phyloP scores from a whole-genome alignment of 2,797 vertebrate species.

The Sphenopsis melanotis region DNA sequence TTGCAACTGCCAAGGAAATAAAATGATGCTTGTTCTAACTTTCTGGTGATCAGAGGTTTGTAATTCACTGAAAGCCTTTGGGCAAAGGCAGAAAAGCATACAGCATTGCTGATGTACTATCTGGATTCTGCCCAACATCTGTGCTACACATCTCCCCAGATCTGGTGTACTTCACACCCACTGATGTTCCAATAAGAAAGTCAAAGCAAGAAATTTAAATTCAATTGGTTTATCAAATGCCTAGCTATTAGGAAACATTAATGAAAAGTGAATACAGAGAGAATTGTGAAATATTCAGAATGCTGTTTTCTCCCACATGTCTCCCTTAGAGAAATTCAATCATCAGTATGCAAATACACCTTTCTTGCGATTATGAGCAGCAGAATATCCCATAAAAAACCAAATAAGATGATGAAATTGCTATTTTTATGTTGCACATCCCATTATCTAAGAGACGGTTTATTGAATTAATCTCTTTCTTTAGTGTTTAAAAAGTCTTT shows the following conservation, averaged over 20 bases:
- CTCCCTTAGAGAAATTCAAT: constrained; percentile 17
- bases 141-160: background rate
- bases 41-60: background rate
- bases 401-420: background rate
- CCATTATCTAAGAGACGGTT: background rate
- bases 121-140: background rate
- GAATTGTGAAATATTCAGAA: background rate
- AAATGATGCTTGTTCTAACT: background rate
- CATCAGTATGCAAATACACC: constrained; percentile 4
- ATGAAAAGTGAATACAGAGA: background rate
- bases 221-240: rapidly evolving
- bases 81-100: background rate
- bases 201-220: background rate
- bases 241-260: background rate
- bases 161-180: background rate
- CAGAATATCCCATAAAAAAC: constrained; percentile 13
- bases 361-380: background rate
- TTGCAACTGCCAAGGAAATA: background rate
- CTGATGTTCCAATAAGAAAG: background rate
- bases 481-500: background rate
- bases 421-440: background rate
- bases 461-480: background rate
- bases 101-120: background rate
- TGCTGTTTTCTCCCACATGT: background rate
- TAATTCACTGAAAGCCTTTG: background rate